phyloP scores from a whole-genome alignment of 2,797 vertebrate genomes.

The Capromys pilorides region DNA sequence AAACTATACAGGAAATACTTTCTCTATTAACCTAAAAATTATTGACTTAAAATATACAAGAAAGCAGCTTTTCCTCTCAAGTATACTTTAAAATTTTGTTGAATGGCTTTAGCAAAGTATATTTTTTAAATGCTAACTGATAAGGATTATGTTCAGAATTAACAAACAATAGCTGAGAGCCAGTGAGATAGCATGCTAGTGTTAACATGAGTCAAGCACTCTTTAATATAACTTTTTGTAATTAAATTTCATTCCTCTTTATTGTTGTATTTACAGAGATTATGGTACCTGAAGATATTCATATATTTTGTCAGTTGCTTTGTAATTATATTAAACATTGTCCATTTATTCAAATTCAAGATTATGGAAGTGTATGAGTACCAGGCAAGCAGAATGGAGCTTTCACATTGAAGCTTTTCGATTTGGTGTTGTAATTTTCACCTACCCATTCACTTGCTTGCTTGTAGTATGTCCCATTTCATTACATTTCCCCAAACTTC shows the following conservation, averaged over 20 bases:
- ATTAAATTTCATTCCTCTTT: not conserved
- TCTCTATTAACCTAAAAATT: conserved; percentile 2
- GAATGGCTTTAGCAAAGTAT: not conserved
- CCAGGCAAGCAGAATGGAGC: not conserved
- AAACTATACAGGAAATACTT: conserved; percentile 22
- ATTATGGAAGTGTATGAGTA: not conserved
- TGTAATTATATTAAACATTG: not conserved
- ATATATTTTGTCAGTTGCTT: not conserved
- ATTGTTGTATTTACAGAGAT: not conserved
- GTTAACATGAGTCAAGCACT: not conserved
- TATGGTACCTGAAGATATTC: not conserved
- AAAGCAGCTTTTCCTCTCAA: not conserved
- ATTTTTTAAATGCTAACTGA: not conserved
- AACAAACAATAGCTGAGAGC: not conserved
- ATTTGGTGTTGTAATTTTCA: not conserved
- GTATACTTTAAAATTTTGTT: not conserved
- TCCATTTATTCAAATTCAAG: not conserved
- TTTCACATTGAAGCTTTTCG: not conserved
- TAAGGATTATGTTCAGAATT: not conserved
- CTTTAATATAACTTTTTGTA: not conserved
- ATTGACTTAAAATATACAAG: not conserved
- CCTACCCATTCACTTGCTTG: not conserved
- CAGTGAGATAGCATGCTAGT: not conserved
- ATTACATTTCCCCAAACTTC: not conserved
- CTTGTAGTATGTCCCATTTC: not conserved